Evolutionary conservation across 2,113 vertebrate genomes (phyloP).

Genomic region (Ciconia stormi): DNA sequence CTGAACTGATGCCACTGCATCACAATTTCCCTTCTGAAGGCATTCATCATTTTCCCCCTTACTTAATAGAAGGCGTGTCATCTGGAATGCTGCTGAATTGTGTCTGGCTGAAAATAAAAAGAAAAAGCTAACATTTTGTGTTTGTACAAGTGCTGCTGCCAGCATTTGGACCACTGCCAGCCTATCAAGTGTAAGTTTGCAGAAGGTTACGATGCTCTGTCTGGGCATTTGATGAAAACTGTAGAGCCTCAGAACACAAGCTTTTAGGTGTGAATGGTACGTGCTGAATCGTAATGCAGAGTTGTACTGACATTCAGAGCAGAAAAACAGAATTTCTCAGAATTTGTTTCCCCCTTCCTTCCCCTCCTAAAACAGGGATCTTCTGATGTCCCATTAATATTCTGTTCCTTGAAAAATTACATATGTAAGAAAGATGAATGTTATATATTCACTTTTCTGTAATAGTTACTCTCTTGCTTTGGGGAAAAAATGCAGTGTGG

Average conservation of each 20-base stretch:
- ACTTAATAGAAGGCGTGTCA: neutral
- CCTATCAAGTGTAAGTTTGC: neutral
- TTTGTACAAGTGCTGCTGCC: neutral
- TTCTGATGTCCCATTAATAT: conserved; percentile 25
- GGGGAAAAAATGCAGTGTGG: neutral
- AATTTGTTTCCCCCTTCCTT: neutral
- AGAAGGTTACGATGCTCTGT: neutral
- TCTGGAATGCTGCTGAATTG: conserved; percentile 1
- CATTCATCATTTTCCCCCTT: neutral
- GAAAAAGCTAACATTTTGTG: neutral
- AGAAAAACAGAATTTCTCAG: neutral
- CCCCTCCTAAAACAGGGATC: neutral
- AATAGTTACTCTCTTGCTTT: neutral
- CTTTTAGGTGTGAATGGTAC: neutral
- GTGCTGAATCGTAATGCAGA: neutral
- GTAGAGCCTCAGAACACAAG: neutral
- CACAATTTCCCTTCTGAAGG: neutral
- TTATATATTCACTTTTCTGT: neutral
- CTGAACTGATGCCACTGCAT: neutral
- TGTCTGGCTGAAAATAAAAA: conserved; percentile 2
- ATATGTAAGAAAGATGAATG: conserved; percentile 25
- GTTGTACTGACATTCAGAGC: neutral
- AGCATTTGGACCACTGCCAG: neutral
- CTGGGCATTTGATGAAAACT: neutral
- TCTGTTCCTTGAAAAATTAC: conserved; percentile 40